Conservation (phyloP, 2,113 vertebrate genomes). For the Bubo blakistoni region DNA sequence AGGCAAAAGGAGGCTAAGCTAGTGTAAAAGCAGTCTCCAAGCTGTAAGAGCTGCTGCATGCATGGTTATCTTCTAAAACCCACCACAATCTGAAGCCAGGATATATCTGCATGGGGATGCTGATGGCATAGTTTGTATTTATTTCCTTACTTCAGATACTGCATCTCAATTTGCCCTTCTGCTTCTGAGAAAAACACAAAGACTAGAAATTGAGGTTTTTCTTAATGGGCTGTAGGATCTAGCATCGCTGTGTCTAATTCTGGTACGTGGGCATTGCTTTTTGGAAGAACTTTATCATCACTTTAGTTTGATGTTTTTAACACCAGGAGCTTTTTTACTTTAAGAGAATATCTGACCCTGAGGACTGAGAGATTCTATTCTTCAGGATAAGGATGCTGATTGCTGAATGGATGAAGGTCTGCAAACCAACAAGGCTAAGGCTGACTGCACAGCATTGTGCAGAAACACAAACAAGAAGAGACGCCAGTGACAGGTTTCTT, state of each 20-base stretch:
- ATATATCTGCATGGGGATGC: background rate
- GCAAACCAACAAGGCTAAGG: background rate
- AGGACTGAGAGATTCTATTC: background rate
- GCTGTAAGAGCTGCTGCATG: background rate
- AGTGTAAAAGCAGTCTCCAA: background rate
- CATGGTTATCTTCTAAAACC: background rate
- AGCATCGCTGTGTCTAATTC: background rate
- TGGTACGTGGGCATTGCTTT: background rate
- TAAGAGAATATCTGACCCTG: background rate
- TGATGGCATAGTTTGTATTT: background rate
- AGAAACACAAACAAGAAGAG: background rate
- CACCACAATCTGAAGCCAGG: background rate
- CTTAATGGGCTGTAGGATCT: background rate
- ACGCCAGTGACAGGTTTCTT: background rate
- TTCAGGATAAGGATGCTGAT: background rate
- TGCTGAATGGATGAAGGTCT: background rate
- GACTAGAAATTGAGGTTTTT: background rate
- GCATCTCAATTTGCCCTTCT: background rate
- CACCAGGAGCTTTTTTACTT: background rate
- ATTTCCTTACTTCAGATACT: background rate
- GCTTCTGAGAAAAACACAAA: background rate
- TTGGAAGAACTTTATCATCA: background rate
- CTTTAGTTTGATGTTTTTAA: background rate
- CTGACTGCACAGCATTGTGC: background rate
- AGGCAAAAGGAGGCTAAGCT: background rate